These are phyloP conservation scores for Cheilosia variabilis DNA, from an alignment of 2,888 invertebrate genomes.

Conservation along the genomic window DNA sequence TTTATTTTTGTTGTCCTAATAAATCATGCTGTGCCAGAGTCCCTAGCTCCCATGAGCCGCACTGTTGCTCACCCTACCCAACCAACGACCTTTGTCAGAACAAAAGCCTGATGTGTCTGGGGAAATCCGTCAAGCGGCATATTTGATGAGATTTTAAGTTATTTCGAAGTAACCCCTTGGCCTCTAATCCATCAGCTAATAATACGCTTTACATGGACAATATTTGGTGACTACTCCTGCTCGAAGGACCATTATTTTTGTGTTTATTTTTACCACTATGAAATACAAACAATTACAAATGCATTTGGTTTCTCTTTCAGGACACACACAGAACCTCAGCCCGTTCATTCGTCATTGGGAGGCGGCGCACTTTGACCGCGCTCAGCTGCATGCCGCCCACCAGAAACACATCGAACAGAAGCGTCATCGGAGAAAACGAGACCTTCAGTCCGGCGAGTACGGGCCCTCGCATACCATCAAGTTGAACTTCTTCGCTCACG, in stretches of 20 bases:
- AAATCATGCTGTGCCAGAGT: no score
- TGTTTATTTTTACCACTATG: neutral
- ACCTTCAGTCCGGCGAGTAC: constrained; percentile 79
- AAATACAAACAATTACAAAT: neutral
- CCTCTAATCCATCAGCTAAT: constrained; percentile 3
- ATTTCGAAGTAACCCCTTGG: neutral
- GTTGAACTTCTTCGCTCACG: constrained; percentile 83
- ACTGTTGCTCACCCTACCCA: no score
- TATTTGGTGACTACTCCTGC: neutral
- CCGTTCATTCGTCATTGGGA: constrained; percentile 93
- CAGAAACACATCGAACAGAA: constrained; percentile 82
- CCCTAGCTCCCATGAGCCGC: no score
- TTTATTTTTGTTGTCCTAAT: no score
- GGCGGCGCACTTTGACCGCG: constrained; percentile 89
- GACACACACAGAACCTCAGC: constrained; percentile 86
- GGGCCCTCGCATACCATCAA: constrained; percentile 82
- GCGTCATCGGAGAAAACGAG: constrained; percentile 82
- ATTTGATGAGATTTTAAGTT: constrained; percentile 9
- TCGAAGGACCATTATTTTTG: neutral
- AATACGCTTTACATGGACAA: neutral
- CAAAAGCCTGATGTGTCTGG: constrained; percentile 3
- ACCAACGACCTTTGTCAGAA: neutral
- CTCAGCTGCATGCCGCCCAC: constrained; percentile 81
- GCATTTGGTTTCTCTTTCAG: constrained; percentile 83
- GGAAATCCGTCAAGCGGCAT: constrained; percentile 19